Percentiles rank a stretch among this genome's conserved stretches.
Conservation (phyloP, 2,888 invertebrate genomes). For the Drosophila robusta region DNA sequence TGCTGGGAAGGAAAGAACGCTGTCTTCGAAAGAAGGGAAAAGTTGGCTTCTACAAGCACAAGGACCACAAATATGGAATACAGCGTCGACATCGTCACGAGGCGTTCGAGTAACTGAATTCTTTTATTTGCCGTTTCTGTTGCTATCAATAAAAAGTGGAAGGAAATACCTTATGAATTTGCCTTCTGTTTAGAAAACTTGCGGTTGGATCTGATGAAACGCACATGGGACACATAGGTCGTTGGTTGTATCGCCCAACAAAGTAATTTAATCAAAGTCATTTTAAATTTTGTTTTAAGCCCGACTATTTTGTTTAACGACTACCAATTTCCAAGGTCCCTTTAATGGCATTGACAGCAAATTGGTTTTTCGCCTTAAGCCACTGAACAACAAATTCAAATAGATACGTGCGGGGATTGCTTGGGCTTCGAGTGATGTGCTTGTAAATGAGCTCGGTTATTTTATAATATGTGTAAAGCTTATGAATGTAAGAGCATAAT, state of each 20-base stretch:
- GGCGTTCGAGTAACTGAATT: not conserved
- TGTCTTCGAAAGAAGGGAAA: slow-evolving; percentile 54
- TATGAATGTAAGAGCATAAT: slow-evolving; percentile 66
- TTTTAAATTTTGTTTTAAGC: slow-evolving; percentile 34
- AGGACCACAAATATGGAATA: slow-evolving; percentile 36
- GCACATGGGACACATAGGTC: not conserved
- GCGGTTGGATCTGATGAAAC: not conserved
- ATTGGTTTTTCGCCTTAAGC: slow-evolving; percentile 59
- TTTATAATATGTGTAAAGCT: slow-evolving; percentile 64
- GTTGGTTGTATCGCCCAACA: not conserved
- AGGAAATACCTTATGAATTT: not conserved
- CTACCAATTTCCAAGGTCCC: slow-evolving; percentile 24
- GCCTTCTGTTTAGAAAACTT: not conserved
- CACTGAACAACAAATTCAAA: slow-evolving; percentile 69
- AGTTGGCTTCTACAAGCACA: slow-evolving; percentile 37
- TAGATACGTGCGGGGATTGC: slow-evolving; percentile 40
- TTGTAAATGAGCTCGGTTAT: slow-evolving; percentile 40
- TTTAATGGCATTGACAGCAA: slow-evolving; percentile 49
- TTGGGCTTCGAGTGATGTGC: slow-evolving; percentile 24
- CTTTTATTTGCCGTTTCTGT: not conserved
- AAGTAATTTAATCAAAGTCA: slow-evolving; percentile 53
- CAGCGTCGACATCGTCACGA: slow-evolving; percentile 26
- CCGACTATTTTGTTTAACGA: slow-evolving; percentile 53
- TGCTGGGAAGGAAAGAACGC: slow-evolving; percentile 22
- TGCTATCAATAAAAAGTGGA: not conserved